Percentiles rank a stretch among this genome's conserved stretches.
These are phyloP conservation scores for Sipha flava DNA, from an alignment of 1,140 invertebrate genomes.

Conservation along the genomic window DNA sequence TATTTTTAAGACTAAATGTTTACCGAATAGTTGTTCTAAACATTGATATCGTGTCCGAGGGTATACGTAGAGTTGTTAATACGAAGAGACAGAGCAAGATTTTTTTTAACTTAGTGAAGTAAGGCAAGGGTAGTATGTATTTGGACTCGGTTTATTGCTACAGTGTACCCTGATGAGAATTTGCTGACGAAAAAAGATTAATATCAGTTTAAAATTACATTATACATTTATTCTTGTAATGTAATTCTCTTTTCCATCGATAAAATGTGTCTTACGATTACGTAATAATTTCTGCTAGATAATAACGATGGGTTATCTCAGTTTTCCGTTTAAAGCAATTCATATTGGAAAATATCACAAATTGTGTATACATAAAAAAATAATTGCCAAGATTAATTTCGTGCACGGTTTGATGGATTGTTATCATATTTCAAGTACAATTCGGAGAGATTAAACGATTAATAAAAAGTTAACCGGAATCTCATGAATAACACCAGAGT, in stretches of 20 bases:
- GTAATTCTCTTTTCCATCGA: no score
- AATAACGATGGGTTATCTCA: neutral
- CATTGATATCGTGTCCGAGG: no score
- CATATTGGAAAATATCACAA: no score
- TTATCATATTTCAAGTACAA: neutral
- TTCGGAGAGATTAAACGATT: neutral
- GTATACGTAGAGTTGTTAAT: no score
- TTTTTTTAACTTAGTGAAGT: no score
- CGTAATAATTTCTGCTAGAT: neutral
- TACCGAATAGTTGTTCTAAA: no score
- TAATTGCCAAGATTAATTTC: neutral
- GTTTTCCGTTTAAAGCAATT: neutral
- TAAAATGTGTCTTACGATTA: neutral
- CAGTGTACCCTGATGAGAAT: neutral
- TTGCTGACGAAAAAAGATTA: neutral
- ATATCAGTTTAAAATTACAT: neutral
- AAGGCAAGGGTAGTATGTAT: neutral
- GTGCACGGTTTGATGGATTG: neutral
- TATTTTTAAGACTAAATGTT: no score
- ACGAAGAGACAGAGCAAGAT: no score
- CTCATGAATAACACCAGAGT: neutral
- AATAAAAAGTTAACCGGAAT: neutral
- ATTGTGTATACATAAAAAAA: no score
- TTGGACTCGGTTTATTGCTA: no score
- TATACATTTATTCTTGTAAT: no score